Conservation (phyloP, 2,888 invertebrate species). For the Crepidodera aurea region DNA sequence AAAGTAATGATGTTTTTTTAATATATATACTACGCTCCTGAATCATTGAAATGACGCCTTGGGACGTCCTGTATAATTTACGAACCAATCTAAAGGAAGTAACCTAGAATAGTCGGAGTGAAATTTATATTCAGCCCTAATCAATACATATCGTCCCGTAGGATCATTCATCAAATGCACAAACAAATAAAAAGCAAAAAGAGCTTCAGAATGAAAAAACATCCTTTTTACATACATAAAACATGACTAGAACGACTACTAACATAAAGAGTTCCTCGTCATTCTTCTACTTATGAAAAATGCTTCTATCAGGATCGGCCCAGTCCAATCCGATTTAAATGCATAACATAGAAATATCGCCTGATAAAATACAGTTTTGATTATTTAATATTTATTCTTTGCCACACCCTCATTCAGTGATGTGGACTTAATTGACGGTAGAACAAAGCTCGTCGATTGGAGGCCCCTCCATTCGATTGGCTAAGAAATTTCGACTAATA, state of each 20-base stretch:
- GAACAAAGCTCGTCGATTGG: too few species aligned
- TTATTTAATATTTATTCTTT: too few species aligned
- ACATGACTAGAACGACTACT: slow-evolving; percentile 15
- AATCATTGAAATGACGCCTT: too few species aligned
- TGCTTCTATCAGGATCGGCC: background rate
- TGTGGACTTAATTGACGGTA: too few species aligned
- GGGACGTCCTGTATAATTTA: too few species aligned
- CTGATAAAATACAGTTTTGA: too few species aligned
- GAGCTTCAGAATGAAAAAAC: slow-evolving; percentile 8
- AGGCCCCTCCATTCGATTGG: too few species aligned
- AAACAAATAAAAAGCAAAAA: slow-evolving; percentile 11
- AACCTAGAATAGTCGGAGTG: background rate
- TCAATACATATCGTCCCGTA: slow-evolving; percentile 7
- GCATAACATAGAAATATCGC: too few species aligned
- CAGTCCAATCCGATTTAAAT: background rate
- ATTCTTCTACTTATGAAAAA: slow-evolving; percentile 15
- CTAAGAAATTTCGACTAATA: too few species aligned
- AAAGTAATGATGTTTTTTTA: too few species aligned
- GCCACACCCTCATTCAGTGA: too few species aligned
- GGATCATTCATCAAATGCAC: slow-evolving; percentile 16
- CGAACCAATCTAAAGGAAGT: background rate
- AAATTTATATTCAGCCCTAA: background rate
- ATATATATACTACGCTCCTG: too few species aligned
- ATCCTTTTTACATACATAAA: slow-evolving; percentile 21
- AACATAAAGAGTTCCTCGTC: slow-evolving; percentile 18